Conservation (phyloP, 2,888 invertebrate species). For the Artemia sinica region DNA sequence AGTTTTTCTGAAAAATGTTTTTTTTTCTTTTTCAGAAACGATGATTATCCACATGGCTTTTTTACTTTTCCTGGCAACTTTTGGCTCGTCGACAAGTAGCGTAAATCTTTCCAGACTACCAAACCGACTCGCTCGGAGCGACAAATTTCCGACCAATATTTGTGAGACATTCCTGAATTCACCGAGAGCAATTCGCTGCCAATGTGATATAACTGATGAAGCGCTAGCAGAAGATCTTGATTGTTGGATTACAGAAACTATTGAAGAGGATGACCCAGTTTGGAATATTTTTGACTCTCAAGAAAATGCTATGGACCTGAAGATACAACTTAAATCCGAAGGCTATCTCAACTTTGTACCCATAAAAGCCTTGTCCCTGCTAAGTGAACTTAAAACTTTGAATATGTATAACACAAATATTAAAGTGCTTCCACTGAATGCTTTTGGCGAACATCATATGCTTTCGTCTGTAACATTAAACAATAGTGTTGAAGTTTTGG, state of each 20-base stretch:
- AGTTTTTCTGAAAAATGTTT: no score
- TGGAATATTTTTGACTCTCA: background rate
- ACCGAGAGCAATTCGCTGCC: background rate
- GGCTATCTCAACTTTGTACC: background rate
- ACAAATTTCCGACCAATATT: background rate
- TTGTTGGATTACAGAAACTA: background rate
- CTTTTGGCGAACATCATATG: background rate
- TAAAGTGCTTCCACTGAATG: background rate
- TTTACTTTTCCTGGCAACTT: no score
- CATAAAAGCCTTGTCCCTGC: background rate
- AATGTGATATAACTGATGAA: background rate
- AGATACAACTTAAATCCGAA: background rate
- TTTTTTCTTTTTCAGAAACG: no score
- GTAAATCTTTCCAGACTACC: no score
- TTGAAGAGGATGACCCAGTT: background rate
- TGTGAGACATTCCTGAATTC: slow-evolving; percentile 5
- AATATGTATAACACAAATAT: background rate
- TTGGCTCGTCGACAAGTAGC: no score
- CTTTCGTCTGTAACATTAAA: background rate
- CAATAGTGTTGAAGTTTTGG: background rate
- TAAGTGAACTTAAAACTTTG: background rate
- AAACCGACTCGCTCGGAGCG: no score
- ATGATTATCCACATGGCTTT: no score
- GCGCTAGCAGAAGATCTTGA: slow-evolving; percentile 5
- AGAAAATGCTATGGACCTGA: slow-evolving; percentile 1